These are phyloP conservation scores for Ovis aries DNA, from an alignment of 2,113 vertebrate species.

Conservation along the genomic window DNA sequence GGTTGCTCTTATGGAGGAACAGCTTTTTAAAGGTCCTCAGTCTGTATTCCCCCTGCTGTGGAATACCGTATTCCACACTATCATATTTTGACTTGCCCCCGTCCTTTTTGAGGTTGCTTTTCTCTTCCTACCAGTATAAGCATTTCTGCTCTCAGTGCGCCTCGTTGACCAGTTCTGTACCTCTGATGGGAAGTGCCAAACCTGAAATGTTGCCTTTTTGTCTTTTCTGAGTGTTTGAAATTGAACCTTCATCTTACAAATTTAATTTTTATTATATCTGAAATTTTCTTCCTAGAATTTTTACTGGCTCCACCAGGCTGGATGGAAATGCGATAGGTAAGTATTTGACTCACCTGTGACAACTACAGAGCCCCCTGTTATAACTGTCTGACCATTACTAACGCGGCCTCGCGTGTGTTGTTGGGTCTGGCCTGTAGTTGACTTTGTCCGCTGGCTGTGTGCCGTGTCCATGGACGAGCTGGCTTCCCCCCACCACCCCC, in stretches of 20 bases:
- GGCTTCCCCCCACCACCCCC: slow-evolving; percentile 93
- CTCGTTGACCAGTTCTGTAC: neutral
- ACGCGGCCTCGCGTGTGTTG: neutral
- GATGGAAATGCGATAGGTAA: slow-evolving; percentile 97
- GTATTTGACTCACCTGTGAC: slow-evolving; percentile 49
- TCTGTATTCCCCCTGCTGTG: neutral
- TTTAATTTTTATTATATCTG: slow-evolving; percentile 19
- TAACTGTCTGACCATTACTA: neutral
- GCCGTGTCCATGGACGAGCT: slow-evolving; percentile 98
- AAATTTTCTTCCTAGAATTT: slow-evolving; percentile 85
- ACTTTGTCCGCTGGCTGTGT: slow-evolving; percentile 97
- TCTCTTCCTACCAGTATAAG: neutral
- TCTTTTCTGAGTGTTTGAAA: slow-evolving; percentile 6
- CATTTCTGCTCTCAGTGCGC: neutral
- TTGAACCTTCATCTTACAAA: neutral
- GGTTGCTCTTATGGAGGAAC: neutral
- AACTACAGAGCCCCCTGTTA: neutral
- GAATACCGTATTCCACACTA: fast-evolving
- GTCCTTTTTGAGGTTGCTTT: neutral
- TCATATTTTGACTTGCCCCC: neutral
- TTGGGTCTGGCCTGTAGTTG: slow-evolving; percentile 82
- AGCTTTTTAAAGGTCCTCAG: neutral
- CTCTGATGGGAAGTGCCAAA: neutral
- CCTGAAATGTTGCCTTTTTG: neutral
- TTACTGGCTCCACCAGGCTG: slow-evolving; percentile 95